phyloP scores from a whole-genome alignment of 2,888 invertebrate species.

The Crossocerus cetratus region DNA sequence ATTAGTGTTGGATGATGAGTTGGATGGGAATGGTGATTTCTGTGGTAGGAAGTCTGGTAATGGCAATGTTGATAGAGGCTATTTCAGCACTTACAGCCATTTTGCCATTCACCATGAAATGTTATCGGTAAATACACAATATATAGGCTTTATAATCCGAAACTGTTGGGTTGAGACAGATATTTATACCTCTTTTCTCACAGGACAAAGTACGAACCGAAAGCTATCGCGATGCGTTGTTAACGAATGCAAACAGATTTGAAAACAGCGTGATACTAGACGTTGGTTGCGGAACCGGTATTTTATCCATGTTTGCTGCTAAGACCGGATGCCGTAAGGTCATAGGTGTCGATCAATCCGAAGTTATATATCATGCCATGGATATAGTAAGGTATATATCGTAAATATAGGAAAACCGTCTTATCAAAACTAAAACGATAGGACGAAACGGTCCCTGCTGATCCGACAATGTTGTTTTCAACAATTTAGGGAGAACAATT shows the following conservation, averaged over 20 bases:
- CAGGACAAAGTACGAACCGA: conserved; percentile 91
- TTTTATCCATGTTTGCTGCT: conserved; percentile 98
- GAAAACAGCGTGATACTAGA: conserved; percentile 91
- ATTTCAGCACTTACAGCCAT: conserved; percentile 92
- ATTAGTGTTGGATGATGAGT: conserved; percentile 69
- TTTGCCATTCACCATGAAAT: conserved; percentile 96
- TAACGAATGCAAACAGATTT: conserved; percentile 84
- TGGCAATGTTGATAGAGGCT: conserved; percentile 85
- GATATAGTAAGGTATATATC: conserved; percentile 89
- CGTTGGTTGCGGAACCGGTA: conserved; percentile 98
- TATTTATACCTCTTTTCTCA: conserved; percentile 46
- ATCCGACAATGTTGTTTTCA: conserved; percentile 9
- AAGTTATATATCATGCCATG: conserved; percentile 96
- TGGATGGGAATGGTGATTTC: conserved; percentile 39
- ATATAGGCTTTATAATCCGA: not conserved
- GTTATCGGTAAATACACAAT: conserved; percentile 82
- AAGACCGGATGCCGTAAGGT: conserved; percentile 94
- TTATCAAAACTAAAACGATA: no score
- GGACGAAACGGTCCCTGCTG: not conserved
- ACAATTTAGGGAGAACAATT: conserved; percentile 84
- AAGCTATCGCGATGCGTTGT: conserved; percentile 90
- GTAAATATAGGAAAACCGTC: not conserved
- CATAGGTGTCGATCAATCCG: conserved; percentile 96
- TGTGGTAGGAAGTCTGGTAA: conserved; percentile 78
- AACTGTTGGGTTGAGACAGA: conserved; percentile 3